Evolutionary conservation across 2,888 invertebrate species (phyloP), one percentile per base, ranked within the genome.

Genomic region (Craniophora ligustri): DNA sequence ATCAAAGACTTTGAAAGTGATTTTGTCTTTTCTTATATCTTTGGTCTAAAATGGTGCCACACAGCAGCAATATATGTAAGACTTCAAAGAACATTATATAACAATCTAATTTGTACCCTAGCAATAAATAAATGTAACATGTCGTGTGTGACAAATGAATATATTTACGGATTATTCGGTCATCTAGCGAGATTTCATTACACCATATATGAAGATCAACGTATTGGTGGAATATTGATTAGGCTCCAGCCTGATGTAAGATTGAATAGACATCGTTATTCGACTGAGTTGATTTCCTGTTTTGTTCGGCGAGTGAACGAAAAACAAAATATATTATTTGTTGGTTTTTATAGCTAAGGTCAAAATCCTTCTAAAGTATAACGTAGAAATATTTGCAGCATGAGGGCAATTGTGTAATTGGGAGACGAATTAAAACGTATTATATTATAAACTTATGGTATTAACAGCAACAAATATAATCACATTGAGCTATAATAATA

Each of bases 81-180:
- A 21, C 1, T 21, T 21, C 1, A 21, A 8, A 7, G 21, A 21
- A 21, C 1, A 38, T 11, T 13, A 56, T 3, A 13, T 19, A 2
- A 16, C 3, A 28, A 18, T n/a, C 15, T 31, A 16, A 38, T 49
- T 50, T 14, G 13, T 34, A 19, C 16, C 16, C 23, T 10, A 3
- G 28, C 41, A 58, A 65, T 56, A 56, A 57, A 57, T 41, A 23
- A 23, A 54, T 21, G 11, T 13, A 44, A 56, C 30, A 26, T 32
- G 34, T 50, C 53, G 54, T 28, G 42, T 70, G 58, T 73, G 66
- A 73, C 62, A 59, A 65, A 71, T 73, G 46, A 63, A 68, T 48
- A 53, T 50, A 55, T 66, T 61, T 32, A 16, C 14, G 49, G 68
- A 73, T 72, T 71, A 73, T 44, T 48, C 28, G 57, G 42, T 34